A percentile compares a stretch with the other conserved stretches of the same genome.
These are phyloP conservation scores for Sternotherus odoratus DNA, from an alignment of 2,797 vertebrate genomes.

Conservation along the genomic window DNA sequence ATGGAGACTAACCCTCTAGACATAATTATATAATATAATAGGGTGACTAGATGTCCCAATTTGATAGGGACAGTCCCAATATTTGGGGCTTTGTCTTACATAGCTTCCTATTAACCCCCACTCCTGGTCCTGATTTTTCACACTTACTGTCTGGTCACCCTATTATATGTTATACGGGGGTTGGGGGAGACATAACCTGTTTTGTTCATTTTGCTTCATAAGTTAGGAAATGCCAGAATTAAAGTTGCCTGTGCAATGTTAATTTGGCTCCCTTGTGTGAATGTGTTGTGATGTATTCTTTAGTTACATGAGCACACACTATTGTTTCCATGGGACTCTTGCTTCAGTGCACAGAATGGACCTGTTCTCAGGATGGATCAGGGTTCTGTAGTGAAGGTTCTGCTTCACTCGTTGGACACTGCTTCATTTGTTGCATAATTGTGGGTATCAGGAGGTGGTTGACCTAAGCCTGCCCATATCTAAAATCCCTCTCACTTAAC, in stretches of 20 bases:
- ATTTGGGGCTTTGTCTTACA: too few relatives aligned
- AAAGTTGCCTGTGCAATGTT: background rate
- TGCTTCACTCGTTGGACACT: background rate
- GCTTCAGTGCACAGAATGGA: background rate
- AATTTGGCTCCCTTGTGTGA: background rate
- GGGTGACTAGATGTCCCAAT: too few relatives aligned
- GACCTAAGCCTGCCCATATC: background rate
- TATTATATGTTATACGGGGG: too few relatives aligned
- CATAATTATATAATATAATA: too few relatives aligned
- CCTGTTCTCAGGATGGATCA: background rate
- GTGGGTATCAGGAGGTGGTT: background rate
- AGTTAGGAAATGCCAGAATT: background rate
- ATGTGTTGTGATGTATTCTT: background rate
- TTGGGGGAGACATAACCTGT: background rate
- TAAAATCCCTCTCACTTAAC: background rate
- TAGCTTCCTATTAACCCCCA: too few relatives aligned
- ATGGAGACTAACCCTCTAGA: background rate
- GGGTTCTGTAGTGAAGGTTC: background rate
- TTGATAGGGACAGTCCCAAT: too few relatives aligned
- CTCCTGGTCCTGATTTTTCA: too few relatives aligned
- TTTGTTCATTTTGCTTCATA: background rate
- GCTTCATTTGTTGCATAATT: background rate
- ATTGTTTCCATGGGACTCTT: background rate
- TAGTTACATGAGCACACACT: background rate
- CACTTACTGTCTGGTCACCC: too few relatives aligned